A percentile compares a stretch with the other conserved stretches of the same genome.
phyloP scores from a whole-genome alignment of 2,797 vertebrate species.

The Acanthurus tractus region DNA sequence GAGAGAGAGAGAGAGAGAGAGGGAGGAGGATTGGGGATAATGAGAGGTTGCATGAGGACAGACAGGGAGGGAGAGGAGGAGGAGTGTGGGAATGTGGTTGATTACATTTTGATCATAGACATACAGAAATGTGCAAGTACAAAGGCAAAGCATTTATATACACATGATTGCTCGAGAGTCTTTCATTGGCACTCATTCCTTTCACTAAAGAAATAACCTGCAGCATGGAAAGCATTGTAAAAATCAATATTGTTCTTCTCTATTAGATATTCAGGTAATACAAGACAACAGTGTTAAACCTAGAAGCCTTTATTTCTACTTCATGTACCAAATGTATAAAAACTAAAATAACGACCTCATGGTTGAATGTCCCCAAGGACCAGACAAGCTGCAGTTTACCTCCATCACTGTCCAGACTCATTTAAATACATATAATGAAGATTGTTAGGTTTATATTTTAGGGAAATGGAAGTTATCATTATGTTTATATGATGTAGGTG shows the following conservation, averaged over 20 bases:
- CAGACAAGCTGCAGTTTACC: too few species aligned
- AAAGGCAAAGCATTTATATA: constrained; percentile 9
- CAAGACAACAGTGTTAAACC: neutral
- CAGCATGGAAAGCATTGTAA: neutral
- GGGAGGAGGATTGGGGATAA: constrained; percentile 56
- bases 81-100: constrained; percentile 17
- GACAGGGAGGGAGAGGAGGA: constrained; percentile 23
- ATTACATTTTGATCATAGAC: constrained; percentile 50
- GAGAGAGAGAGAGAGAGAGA: neutral
- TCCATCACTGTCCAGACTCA: too few species aligned
- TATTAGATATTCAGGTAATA: neutral
- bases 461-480: too few species aligned
- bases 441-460: too few species aligned
- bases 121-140: constrained; percentile 1
- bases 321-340: neutral
- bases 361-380: too few species aligned
- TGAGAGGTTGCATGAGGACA: constrained; percentile 65
- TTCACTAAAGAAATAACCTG: constrained; percentile 22
- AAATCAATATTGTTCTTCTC: constrained; percentile 10
- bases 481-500: too few species aligned
- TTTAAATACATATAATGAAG: too few species aligned
- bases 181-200: constrained; percentile 9
- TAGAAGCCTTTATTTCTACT: neutral
- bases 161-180: neutral
- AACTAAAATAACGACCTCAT: too few species aligned